Evolutionary conservation across 2,888 invertebrate genomes (phyloP).

Genomic region (Unio pictorum): DNA sequence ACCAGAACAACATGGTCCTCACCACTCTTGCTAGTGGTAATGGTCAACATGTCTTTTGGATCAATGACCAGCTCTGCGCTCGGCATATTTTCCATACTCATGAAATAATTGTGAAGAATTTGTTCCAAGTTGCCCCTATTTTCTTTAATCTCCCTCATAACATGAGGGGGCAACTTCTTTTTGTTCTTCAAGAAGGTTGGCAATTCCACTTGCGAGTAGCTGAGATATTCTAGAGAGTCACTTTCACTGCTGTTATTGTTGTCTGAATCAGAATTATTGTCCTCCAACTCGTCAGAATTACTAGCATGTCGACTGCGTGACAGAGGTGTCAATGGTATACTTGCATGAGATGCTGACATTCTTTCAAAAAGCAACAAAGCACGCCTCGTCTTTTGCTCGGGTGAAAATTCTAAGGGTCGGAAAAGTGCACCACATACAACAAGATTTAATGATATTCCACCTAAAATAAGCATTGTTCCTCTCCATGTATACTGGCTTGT

Average conservation of each 20-base stretch:
- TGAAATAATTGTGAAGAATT: conserved; percentile 9
- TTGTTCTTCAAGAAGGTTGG: conserved; percentile 81
- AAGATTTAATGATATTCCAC: conserved; percentile 65
- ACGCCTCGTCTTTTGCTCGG: conserved; percentile 47
- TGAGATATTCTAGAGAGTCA: conserved; percentile 34
- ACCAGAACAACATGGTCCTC: conserved; percentile 18
- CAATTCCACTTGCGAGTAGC: conserved; percentile 83
- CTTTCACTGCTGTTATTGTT: conserved; percentile 21
- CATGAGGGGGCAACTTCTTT: conserved; percentile 37
- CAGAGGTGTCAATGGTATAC: conserved; percentile 37
- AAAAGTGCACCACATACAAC: conserved; percentile 66
- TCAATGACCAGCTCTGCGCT: conserved; percentile 2
- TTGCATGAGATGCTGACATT: conserved; percentile 46
- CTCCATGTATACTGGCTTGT: conserved; percentile 67
- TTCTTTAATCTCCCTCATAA: conserved; percentile 43
- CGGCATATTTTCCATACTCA: conserved; percentile 5
- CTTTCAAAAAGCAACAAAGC: conserved; percentile 58
- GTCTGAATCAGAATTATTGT: conserved; percentile 5
- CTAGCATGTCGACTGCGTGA: conserved; percentile 36
- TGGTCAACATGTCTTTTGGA: conserved; percentile 5
- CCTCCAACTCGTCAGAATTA: conserved; percentile 27
- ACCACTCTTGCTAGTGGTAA: conserved; percentile 8
- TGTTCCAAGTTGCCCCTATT: conserved; percentile 29
- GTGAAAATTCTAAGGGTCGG: conserved; percentile 61
- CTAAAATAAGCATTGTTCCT: conserved; percentile 66